phyloP scores from a whole-genome alignment of 2,888 invertebrate species.

The Parochlus steinenii region DNA sequence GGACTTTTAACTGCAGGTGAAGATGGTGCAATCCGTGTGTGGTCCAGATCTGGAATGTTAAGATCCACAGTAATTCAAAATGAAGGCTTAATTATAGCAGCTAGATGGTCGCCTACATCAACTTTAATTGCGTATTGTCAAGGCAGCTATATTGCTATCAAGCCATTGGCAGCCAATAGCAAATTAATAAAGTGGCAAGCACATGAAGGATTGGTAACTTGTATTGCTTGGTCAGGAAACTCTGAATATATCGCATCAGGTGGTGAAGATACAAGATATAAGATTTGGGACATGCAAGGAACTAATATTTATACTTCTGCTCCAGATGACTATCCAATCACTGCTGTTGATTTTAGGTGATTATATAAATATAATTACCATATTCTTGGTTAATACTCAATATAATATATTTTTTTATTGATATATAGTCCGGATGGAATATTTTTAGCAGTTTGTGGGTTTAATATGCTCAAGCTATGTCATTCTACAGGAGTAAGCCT shows the following conservation, averaged over 20 bases:
- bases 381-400: too few relatives aligned
- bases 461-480: constrained; percentile 80
- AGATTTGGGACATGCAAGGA: constrained; percentile 88
- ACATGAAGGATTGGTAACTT: constrained; percentile 84
- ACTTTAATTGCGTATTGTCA: constrained; percentile 52
- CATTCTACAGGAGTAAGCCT: constrained; percentile 75
- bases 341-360: constrained; percentile 82
- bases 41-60: constrained; percentile 91
- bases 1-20: constrained; percentile 92
- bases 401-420: too few relatives aligned
- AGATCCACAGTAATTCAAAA: constrained; percentile 75
- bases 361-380: too few relatives aligned
- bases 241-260: constrained; percentile 87
- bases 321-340: constrained; percentile 79
- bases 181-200: constrained; percentile 82
- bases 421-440: constrained; percentile 71
- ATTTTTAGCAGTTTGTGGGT: constrained; percentile 82
- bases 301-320: constrained; percentile 72
- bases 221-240: constrained; percentile 88
- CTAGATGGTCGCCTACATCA: constrained; percentile 67
- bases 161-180: constrained; percentile 55
- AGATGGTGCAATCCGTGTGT: constrained; percentile 91
- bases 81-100: constrained; percentile 68
- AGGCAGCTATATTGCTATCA: constrained; percentile 47
- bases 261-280: constrained; percentile 73